Evolutionary conservation across 2,113 vertebrate genomes (phyloP).

Genomic region (Plestiodon gilberti): DNA sequence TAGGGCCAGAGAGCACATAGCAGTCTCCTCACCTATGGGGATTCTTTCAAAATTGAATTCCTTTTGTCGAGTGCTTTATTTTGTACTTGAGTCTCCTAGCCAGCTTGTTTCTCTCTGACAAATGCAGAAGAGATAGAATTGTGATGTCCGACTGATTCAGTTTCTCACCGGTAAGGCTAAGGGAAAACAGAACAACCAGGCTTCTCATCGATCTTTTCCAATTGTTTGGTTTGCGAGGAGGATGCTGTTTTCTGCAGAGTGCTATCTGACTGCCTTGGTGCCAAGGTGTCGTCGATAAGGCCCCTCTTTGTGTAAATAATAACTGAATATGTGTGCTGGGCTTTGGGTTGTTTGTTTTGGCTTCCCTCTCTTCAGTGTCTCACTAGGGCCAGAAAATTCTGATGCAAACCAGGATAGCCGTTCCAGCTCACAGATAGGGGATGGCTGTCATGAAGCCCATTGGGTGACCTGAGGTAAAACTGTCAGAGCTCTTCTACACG

Average conservation of each 20-base stretch:
- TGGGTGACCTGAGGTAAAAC: neutral
- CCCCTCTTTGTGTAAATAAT: neutral
- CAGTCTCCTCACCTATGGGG: neutral
- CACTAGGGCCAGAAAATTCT: neutral
- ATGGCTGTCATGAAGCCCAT: neutral
- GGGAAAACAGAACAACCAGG: neutral
- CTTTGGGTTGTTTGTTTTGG: neutral
- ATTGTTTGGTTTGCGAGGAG: neutral
- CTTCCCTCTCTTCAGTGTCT: neutral
- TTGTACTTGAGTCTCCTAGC: neutral
- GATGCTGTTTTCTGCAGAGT: neutral
- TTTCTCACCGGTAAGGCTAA: neutral
- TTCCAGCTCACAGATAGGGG: neutral
- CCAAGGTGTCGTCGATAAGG: neutral
- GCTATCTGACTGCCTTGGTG: neutral
- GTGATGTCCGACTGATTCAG: neutral
- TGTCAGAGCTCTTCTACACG: neutral
- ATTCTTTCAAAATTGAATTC: neutral
- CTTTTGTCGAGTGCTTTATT: neutral
- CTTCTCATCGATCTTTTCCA: neutral
- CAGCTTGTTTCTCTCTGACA: neutral
- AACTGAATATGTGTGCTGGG: neutral
- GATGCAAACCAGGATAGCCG: neutral
- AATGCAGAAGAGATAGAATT: conserved; percentile 1
- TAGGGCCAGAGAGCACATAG: neutral